phyloP scores from a whole-genome alignment of 1,140 invertebrate species.

The Psix sp. region DNA sequence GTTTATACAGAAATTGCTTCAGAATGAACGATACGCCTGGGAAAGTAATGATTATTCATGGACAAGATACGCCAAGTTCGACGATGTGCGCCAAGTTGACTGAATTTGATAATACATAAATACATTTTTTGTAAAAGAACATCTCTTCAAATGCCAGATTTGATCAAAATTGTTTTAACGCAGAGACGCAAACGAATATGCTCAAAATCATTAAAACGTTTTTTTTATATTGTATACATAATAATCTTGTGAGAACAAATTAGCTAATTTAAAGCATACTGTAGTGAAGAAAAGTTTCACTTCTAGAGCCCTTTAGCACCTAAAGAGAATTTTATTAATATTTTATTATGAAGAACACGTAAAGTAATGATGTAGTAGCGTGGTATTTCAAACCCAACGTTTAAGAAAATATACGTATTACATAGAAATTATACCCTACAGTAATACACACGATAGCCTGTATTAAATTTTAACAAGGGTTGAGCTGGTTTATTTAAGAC shows the following conservation, averaged over 20 bases:
- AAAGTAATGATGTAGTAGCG: slow-evolving; percentile 3
- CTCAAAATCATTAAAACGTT: no score
- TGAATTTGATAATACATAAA: no score
- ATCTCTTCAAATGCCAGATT: slow-evolving; percentile 5
- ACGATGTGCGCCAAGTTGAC: no score
- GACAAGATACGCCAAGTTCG: slow-evolving; percentile 43
- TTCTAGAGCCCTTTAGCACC: slow-evolving; percentile 10
- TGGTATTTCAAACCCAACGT: slow-evolving; percentile 15
- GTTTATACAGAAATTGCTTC: slow-evolving; percentile 42
- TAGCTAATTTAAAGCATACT: neutral
- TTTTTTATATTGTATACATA: neutral
- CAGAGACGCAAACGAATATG: no score
- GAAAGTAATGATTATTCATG: slow-evolving; percentile 50
- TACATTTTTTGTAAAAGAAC: slow-evolving; percentile 32
- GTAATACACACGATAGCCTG: no score
- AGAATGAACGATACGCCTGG: slow-evolving; percentile 46
- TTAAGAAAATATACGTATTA: slow-evolving; percentile 25
- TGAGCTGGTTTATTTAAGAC: no score
- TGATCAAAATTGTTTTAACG: no score
- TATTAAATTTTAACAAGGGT: no score
- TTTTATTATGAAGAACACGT: slow-evolving; percentile 14
- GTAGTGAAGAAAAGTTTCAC: slow-evolving; percentile 1
- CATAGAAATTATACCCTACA: slow-evolving; percentile 13
- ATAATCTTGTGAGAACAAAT: neutral
- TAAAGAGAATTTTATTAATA: slow-evolving; percentile 12